Percentiles rank a stretch among this genome's conserved stretches.
Evolutionary conservation across 2,888 invertebrate genomes (phyloP).

Genomic region (Portevinia maculata): DNA sequence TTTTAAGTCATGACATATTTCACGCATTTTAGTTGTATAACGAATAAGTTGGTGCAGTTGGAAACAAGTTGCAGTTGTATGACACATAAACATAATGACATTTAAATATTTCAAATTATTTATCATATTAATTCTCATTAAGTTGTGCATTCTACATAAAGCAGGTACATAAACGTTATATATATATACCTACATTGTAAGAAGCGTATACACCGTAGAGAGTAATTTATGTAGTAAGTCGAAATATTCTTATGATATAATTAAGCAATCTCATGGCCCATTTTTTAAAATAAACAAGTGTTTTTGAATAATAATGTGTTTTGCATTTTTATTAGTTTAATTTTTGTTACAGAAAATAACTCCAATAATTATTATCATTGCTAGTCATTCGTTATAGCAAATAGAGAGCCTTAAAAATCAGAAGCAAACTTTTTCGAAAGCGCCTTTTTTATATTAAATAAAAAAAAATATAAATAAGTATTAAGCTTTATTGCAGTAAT

Average conservation of each 20-base stretch:
- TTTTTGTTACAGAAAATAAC: no score
- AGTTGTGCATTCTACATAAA: conserved; percentile 22
- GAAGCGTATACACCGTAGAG: conserved; percentile 32
- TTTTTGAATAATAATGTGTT: neutral
- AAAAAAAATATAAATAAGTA: no score
- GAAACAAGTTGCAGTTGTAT: conserved; percentile 15
- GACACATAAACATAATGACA: no score
- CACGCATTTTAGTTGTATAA: conserved; percentile 39
- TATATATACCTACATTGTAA: conserved; percentile 10
- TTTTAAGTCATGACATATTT: conserved; percentile 66
- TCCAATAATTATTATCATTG: no score
- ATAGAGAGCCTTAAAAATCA: no score
- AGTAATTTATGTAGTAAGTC: conserved; percentile 48
- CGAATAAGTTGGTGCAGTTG: conserved; percentile 46
- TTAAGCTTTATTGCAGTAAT: no score
- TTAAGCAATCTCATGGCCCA: conserved; percentile 63
- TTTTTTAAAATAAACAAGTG: conserved; percentile 54
- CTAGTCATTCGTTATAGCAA: no score
- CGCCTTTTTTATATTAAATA: no score
- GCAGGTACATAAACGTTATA: neutral
- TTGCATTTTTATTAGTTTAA: neutral
- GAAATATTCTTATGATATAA: conserved; percentile 65
- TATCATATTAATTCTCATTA: conserved; percentile 57
- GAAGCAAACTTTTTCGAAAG: no score
- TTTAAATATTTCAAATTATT: conserved; percentile 26